Percentiles rank a stretch among this genome's conserved stretches.
These are phyloP conservation scores for Drepana arcuata DNA, from an alignment of 1,140 invertebrate genomes.

Conservation along the genomic window DNA sequence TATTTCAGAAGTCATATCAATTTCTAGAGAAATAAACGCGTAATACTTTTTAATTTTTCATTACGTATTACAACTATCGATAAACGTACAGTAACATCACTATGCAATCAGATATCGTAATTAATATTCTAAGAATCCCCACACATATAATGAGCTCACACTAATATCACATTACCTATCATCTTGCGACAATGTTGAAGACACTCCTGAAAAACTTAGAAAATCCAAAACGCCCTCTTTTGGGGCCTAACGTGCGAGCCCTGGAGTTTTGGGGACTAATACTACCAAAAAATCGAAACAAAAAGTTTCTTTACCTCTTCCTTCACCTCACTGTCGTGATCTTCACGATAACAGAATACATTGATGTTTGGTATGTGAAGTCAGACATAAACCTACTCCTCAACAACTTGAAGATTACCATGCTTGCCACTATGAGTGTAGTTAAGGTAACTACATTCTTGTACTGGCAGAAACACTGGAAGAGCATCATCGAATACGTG, in stretches of 20 bases:
- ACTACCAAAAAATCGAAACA: conserved; percentile 29
- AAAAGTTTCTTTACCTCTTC: conserved; percentile 35
- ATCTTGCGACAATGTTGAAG: conserved; percentile 29
- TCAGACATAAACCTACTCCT: conserved; percentile 40
- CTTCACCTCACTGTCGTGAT: conserved; percentile 39
- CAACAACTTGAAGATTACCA: conserved; percentile 52
- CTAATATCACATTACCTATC: too few species aligned
- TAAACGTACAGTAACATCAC: too few species aligned
- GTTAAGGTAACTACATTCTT: conserved; percentile 43
- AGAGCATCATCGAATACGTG: conserved; percentile 44
- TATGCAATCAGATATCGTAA: too few species aligned
- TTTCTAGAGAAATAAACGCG: too few species aligned
- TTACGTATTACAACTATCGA: too few species aligned
- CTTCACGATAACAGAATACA: conserved; percentile 42
- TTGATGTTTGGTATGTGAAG: conserved; percentile 51
- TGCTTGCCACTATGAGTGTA: conserved; percentile 46
- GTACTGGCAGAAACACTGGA: conserved; percentile 43
- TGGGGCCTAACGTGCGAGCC: conserved; percentile 46
- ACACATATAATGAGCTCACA: too few species aligned
- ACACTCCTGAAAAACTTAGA: conserved; percentile 39
- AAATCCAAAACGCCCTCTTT: conserved; percentile 32
- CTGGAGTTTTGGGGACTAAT: conserved; percentile 52
- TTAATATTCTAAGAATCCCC: too few species aligned
- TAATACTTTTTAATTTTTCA: too few species aligned
- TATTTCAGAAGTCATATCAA: too few species aligned